Percentiles rank a stretch among this genome's conserved stretches.
phyloP scores from a whole-genome alignment of 2,797 vertebrate species.

The Hemitrygon akajei region DNA sequence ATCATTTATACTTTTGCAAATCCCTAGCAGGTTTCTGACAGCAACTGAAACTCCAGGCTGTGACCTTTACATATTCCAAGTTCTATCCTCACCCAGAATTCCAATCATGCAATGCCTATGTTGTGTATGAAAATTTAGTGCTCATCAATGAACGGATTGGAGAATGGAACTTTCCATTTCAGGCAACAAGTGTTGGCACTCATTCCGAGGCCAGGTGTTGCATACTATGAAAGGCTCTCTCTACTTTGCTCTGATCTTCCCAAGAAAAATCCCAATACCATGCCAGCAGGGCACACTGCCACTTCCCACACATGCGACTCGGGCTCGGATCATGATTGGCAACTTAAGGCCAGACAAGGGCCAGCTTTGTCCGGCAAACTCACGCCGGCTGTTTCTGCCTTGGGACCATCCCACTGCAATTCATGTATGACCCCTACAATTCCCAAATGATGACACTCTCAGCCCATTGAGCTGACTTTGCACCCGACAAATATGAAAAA shows the following conservation, averaged over 20 bases:
- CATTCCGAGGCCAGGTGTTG: not conserved
- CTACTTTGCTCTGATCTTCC: not conserved
- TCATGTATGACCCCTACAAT: not conserved
- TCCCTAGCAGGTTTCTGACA: not conserved
- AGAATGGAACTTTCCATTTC: slow-evolving; percentile 23
- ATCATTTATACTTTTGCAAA: not conserved
- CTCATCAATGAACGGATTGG: not conserved
- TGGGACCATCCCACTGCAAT: not conserved
- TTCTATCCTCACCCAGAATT: not conserved
- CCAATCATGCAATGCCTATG: not conserved
- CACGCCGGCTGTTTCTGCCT: not conserved
- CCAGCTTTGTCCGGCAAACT: not conserved
- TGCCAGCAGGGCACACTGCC: not conserved
- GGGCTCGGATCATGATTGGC: not conserved
- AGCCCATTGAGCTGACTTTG: not conserved
- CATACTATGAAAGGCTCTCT: not conserved
- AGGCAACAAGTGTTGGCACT: not conserved
- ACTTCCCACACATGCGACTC: not conserved
- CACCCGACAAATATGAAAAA: not conserved
- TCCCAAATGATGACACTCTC: not conserved
- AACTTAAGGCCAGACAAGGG: not conserved
- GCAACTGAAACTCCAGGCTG: not conserved
- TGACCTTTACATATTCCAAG: not conserved
- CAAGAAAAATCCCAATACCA: not conserved
- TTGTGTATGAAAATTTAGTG: not conserved